Evolutionary conservation across 2,888 invertebrate species (phyloP), one percentile per base, ranked within the genome.

Genomic region (Brachynemurus nebulosus): DNA sequence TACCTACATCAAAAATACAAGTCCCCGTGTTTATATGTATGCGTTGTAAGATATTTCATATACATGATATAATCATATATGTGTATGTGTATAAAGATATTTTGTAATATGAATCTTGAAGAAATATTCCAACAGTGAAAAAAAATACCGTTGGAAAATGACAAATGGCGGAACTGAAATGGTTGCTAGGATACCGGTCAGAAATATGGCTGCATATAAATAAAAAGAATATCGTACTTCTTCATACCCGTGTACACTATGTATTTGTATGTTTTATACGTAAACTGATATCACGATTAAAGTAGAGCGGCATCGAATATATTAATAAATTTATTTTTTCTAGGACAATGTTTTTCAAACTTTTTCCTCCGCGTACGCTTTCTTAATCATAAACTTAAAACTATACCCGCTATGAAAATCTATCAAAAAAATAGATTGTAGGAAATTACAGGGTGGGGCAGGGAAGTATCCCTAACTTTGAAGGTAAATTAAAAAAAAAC

Each of bases 191-290:
- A 48, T 53, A 57, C 59, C 53, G 48, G 51, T 53, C 51, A 52
- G 58, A 60, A 59, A 58, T 60, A 60, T 60, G 60, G 60, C 60
- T 59, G 59, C 56, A 59, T 60, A 59, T 59, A 60, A 59, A 60
- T 60, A 59, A 58, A 23, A 59, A 59, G 58, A 57, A 55, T 54
- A 54, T 54, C 51, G 49, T 54, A 27, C n/a, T n/a, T n/a, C n/a
- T n/a, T n/a, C n/a, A n/a, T n/a, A n/a, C n/a, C n/a, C n/a, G n/a
- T n/a, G n/a, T n/a, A n/a, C n/a, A n/a, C n/a, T n/a, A n/a, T n/a
- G n/a, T n/a, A n/a, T 42, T 12, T 42, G 35, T 35, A 27, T 57
- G 56, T 55, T 57, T 58, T 57, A 56, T 51, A 49, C 52, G 50
- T 53, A n/a, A n/a, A n/a, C n/a, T n/a, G n/a, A n/a, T n/a, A 51